Conservation (phyloP, 2,888 invertebrate genomes). For the Geophilus truncorum region DNA sequence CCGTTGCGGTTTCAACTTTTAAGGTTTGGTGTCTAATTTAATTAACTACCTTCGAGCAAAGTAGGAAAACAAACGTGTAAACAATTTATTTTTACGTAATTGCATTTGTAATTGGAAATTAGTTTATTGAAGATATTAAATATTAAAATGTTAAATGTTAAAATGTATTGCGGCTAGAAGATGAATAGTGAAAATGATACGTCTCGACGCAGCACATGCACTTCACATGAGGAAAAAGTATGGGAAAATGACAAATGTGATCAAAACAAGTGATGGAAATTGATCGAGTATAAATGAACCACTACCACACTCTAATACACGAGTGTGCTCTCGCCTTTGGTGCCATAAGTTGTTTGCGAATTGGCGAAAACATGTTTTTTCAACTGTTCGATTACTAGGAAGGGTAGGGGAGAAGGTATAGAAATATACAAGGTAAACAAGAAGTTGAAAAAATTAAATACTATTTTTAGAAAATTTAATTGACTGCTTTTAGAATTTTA, state of each 20-base stretch:
- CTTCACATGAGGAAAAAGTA: no score
- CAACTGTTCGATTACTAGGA: background rate
- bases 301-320: background rate
- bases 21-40: slow-evolving; percentile 1
- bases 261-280: background rate
- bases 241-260: background rate
- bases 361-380: background rate
- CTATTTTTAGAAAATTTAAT: no score
- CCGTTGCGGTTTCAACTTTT: background rate
- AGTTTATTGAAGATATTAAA: no score
- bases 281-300: background rate
- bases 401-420: background rate
- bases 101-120: background rate
- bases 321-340: background rate
- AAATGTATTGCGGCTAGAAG: no score
- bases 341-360: background rate
- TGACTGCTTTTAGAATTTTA: no score
- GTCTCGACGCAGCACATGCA: no score
- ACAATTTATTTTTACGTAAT: background rate
- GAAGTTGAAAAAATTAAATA: background rate
- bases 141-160: no score
- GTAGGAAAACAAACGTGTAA: background rate
- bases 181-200: no score
- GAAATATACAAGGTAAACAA: background rate
- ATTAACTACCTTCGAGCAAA: background rate